Conservation (phyloP, 23 tunicate species). For the Corella eumyota region DNA sequence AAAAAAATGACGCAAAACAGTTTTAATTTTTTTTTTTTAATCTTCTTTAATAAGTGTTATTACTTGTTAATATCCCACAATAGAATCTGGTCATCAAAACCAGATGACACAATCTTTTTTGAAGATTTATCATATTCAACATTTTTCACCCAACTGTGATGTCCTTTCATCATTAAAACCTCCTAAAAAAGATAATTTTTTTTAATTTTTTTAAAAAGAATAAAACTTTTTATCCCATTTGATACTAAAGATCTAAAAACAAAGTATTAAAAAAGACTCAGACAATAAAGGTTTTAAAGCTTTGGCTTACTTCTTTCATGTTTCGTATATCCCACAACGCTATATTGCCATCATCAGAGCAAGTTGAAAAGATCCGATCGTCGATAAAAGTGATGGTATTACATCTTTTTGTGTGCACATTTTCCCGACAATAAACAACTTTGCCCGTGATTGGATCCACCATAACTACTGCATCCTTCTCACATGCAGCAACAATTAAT, state of each 20-base stretch:
- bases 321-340: constrained; percentile 74
- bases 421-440: constrained; percentile 9
- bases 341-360: constrained; percentile 68
- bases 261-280: no score
- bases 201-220: no score
- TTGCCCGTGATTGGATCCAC: constrained; percentile 56
- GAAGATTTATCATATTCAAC: constrained; percentile 64
- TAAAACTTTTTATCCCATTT: no score
- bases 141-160: constrained; percentile 75
- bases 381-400: constrained; percentile 72
- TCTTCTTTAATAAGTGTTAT: no score
- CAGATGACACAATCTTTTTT: constrained; percentile 42
- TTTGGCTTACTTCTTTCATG: constrained; percentile 40
- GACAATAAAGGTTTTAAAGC: no score
- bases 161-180: constrained; percentile 40
- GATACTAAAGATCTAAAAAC: no score
- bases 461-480: constrained; percentile 35
- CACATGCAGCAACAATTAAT: constrained; percentile 70
- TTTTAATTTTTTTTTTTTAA: not conserved
- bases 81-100: constrained; percentile 54
- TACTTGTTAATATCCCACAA: constrained; percentile 66
- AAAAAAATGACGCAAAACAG: not conserved
- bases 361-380: constrained; percentile 50
- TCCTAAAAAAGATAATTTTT: constrained; percentile 10
- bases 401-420: constrained; percentile 49